Base-by-base conservation (phyloP, 1,140 invertebrate species). In the Sycobia sp. region DNA sequence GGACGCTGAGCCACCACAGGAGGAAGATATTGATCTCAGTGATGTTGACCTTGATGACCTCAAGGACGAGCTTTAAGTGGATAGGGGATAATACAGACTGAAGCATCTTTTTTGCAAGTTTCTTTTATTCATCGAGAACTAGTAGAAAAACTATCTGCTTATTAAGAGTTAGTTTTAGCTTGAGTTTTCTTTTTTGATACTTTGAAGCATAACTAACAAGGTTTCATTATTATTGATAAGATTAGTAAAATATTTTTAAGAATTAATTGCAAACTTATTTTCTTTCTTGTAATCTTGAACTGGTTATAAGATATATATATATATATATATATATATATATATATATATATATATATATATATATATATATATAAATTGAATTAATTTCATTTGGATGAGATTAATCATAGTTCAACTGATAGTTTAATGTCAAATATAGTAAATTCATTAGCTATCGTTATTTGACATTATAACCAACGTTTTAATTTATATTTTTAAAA, bases 1-100 rank as follows among this genome's bases (percentile, higher is more conserved):
- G 81, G 96, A 99, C 78, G 96, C 91, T 11, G 89, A 93, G 79
- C 82, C 94, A 63, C 92, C 93, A 23, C 86, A 85, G 38, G 94
- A 95, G 81, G 95, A 98, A 71, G 95, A 97, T 65, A 92, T 96
- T 66, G 95, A 97, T 84, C 86, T 97, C 36, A 95, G 92, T 44
- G 95, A 97, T 81, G 85, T 97, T 39, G 90, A 93, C 65, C 80
- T 97, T 16, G 93, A 96, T 75, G 89, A 89, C 60, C n/a, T n/a
- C n/a, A 91, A 92, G 79, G 91, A 94, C 70, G 92, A 94, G 78
- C 83, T 94, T 75, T 94, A 89, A 65, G 10, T 10, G 27, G 14
- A 20, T 11, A 51, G 27, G 23, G 5, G 44, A 43, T 4, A 16
- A 36, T 23, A 16, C 20, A 63, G 46, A 63, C 61, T 63, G 51